These are phyloP conservation scores for Anarrhichthys ocellatus DNA, from an alignment of 2,113 vertebrate genomes.

Conservation along the genomic window DNA sequence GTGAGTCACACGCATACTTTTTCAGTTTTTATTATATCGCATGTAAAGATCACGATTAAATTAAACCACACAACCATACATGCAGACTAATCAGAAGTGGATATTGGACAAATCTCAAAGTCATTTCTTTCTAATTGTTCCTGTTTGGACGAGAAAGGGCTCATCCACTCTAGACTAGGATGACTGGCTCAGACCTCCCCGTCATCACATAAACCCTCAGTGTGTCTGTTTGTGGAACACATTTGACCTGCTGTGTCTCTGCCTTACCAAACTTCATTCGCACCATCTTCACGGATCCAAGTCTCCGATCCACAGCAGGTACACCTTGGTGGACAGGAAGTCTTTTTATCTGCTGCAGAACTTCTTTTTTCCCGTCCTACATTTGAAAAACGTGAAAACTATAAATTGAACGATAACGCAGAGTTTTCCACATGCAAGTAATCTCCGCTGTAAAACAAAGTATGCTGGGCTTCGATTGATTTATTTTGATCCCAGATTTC, in stretches of 20 bases:
- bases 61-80: slow-evolving; percentile 31
- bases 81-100: slow-evolving; percentile 33
- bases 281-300: slow-evolving; percentile 1
- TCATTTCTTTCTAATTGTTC: slow-evolving; percentile 48
- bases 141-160: not conserved
- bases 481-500: not conserved
- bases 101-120: slow-evolving; percentile 36
- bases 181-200: slow-evolving; percentile 17
- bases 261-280: not conserved
- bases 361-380: not conserved
- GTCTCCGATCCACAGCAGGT: slow-evolving; percentile 20
- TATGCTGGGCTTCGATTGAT: not conserved
- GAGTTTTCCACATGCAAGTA: not conserved
- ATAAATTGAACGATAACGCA: not conserved
- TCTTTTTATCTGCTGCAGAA: not conserved
- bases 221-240: not conserved
- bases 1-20: slow-evolving; percentile 1
- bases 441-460: not conserved
- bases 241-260: not conserved
- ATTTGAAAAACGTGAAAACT: not conserved
- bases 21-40: not conserved
- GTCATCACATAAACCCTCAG: not conserved
- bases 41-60: not conserved
- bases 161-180: slow-evolving; percentile 5
- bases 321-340: not conserved